These are phyloP conservation scores for Dioctria linearis DNA, from an alignment of 2,888 invertebrate genomes.

Conservation along the genomic window DNA sequence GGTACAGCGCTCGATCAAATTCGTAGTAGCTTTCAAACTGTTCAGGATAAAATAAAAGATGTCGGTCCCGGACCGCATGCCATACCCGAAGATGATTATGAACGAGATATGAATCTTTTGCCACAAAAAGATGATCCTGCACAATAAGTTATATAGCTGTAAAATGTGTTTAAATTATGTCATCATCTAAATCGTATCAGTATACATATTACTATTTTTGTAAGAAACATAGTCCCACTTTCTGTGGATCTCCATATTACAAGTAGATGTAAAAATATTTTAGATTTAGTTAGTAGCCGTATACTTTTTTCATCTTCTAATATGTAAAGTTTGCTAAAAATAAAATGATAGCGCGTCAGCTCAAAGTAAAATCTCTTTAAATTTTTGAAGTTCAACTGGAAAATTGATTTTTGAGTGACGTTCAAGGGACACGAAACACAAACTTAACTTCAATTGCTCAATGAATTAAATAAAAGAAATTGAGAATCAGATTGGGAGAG, in stretches of 20 bases:
- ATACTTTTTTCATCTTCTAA: neutral
- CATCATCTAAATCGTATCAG: constrained; percentile 15
- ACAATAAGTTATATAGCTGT: neutral
- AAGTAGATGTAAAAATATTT: constrained; percentile 39
- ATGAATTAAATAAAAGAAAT: too few relatives aligned
- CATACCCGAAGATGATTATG: constrained; percentile 70
- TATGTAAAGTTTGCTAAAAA: too few relatives aligned
- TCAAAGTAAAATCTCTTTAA: neutral
- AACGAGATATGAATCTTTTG: constrained; percentile 67
- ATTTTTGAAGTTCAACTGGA: too few relatives aligned
- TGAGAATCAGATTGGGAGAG: too few relatives aligned
- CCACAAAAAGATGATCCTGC: constrained; percentile 64
- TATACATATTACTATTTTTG: constrained; percentile 39
- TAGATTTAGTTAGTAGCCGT: constrained; percentile 16
- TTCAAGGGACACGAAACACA: too few relatives aligned
- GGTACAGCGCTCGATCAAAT: constrained; percentile 82
- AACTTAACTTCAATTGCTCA: too few relatives aligned
- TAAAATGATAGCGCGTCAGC: neutral
- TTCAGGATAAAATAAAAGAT: constrained; percentile 73
- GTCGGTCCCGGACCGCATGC: constrained; percentile 77
- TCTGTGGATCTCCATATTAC: neutral
- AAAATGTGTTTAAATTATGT: neutral
- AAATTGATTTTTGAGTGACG: too few relatives aligned
- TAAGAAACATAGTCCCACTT: constrained; percentile 14
- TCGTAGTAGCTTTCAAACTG: constrained; percentile 77